Base-by-base conservation (phyloP, 2,888 invertebrate species). In the Aplocera efformata region DNA sequence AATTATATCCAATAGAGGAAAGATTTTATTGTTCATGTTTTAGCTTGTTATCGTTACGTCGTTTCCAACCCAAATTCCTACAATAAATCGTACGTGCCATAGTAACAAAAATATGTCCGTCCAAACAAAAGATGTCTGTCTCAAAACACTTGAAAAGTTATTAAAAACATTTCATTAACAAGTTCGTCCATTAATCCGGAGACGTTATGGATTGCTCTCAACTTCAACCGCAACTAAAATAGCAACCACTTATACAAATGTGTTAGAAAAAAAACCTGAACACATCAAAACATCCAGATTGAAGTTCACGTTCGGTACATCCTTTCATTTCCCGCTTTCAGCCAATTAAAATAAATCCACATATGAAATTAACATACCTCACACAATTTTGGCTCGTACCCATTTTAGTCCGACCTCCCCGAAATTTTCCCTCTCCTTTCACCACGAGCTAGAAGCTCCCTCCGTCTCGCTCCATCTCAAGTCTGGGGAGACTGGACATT, bases 331-430 rank as follows among this genome's bases (percentile, higher is more conserved):
- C 62, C 47, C 43, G 50, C 60, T 60, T 57, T 58, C 58, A 56
- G 35, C 63, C 70, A 72, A 73, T 77, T 72, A 70, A 73, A 76
- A 78, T 77, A 78, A 77, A 76, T 74, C 66, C 65, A 67, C 62
- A 59, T 53, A 46, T 50, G 47, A 63, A 74, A 80, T 80, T 79
- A 80, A 79, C 77, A 77, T 76, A 70, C 74, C 70, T 72, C 60
- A 65, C 70, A 61, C 74, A 72, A 72, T 78, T 72, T 47, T 29
- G 38, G 24, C 29, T 10, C 4, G 24, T 27, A 20, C 23, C 53
- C 48, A 46, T 10, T 30, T 34, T 30, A 28, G 10, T 9, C 37
- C 26, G 42, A 51, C 31, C 51, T 42, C 30, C 26, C 26, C 7
- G 7, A 13, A 30, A 22, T 22, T 9, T 7, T 6, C 20, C n/a